Conservation (phyloP, 2,888 invertebrate genomes). For the Orchesella flavescens region DNA sequence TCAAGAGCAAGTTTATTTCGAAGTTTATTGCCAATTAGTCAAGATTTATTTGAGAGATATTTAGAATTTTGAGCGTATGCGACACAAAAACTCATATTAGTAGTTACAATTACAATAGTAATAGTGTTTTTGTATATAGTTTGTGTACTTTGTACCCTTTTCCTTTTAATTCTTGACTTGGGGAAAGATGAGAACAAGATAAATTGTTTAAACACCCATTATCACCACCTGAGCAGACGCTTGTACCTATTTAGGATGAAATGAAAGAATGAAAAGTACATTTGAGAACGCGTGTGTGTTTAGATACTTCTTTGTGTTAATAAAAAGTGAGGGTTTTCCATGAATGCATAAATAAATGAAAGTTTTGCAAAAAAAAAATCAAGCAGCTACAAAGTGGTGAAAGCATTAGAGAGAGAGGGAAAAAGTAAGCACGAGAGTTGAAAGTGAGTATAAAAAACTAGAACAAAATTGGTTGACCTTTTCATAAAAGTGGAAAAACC, state of each 20-base stretch:
- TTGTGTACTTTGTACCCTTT: no score
- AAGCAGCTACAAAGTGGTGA: no score
- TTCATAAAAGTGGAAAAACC: conserved; percentile 1
- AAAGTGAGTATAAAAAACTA: conserved; percentile 17
- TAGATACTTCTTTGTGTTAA: background rate
- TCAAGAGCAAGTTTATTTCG: background rate
- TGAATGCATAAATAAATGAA: conserved; percentile 27
- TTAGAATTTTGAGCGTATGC: background rate
- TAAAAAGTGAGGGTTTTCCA: background rate
- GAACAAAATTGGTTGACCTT: conserved; percentile 40
- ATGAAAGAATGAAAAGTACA: conserved; percentile 2
- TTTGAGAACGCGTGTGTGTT: no score
- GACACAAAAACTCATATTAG: background rate
- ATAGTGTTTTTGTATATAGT: no score
- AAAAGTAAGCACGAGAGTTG: background rate
- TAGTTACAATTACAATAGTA: background rate
- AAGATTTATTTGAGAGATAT: conserved; percentile 35
- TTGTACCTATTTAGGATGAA: no score
- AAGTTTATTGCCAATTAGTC: conserved; percentile 38
- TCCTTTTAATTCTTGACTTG: no score
- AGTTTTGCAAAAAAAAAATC: conserved; percentile 15
- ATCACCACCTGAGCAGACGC: conserved; percentile 42
- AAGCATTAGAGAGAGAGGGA: background rate
- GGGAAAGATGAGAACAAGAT: no score
- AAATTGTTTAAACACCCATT: conserved; percentile 4